phyloP scores from a whole-genome alignment of 1,140 invertebrate genomes.

The Drosophila auraria region DNA sequence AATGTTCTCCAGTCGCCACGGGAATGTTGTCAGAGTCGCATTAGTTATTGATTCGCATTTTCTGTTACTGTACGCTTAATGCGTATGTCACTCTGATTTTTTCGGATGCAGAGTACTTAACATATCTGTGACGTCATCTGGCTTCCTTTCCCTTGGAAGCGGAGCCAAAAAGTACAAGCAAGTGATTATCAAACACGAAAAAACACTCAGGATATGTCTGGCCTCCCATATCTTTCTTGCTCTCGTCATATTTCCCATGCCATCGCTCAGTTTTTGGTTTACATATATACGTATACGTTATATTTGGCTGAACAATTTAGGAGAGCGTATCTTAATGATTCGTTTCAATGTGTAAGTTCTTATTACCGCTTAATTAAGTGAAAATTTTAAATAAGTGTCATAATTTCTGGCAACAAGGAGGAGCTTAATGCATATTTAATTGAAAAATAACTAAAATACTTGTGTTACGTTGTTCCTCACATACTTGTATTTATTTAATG shows the following conservation, averaged over 20 bases:
- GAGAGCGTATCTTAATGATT: background rate
- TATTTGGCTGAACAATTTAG: background rate
- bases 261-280: background rate
- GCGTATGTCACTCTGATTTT: slow-evolving; percentile 47
- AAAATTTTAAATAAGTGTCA: too few relatives aligned
- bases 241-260: background rate
- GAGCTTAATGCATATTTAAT: too few relatives aligned
- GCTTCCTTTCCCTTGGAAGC: slow-evolving; percentile 7
- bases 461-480: too few relatives aligned
- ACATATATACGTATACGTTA: slow-evolving; percentile 2
- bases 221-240: background rate
- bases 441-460: too few relatives aligned
- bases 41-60: slow-evolving; percentile 63
- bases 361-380: too few relatives aligned
- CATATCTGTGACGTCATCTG: slow-evolving; percentile 52
- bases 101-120: slow-evolving; percentile 23
- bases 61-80: slow-evolving; percentile 36
- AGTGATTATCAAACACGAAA: slow-evolving; percentile 68
- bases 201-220: slow-evolving; percentile 69
- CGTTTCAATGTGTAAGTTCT: background rate
- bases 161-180: slow-evolving; percentile 20
- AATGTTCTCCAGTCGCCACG: slow-evolving; percentile 10
- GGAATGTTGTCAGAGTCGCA: slow-evolving; percentile 56
- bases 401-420: too few relatives aligned
- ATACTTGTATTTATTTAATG: background rate